A percentile compares a stretch with the other conserved stretches of the same genome.
These are phyloP conservation scores for Sycophila sp. DNA, from an alignment of 1,140 invertebrate genomes.

Conservation along the genomic window DNA sequence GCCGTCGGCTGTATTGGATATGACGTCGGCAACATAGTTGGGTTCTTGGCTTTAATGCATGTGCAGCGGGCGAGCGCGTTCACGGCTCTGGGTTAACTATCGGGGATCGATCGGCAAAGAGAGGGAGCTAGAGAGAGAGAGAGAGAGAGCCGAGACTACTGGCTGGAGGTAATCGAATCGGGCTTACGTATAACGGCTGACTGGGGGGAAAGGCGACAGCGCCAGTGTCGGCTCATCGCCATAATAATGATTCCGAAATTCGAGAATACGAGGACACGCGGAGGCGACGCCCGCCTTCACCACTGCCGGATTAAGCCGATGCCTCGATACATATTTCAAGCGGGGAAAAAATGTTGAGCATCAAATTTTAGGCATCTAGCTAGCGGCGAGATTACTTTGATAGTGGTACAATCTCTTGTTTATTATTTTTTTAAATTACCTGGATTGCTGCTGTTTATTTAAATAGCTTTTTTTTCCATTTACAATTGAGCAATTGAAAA, in stretches of 20 bases:
- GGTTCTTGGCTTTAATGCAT: conserved; percentile 63
- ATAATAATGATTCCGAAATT: conserved; percentile 32
- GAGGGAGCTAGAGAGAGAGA: conserved; percentile 15
- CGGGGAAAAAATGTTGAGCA: no score
- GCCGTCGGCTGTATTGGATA: conserved; percentile 60
- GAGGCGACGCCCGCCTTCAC: not conserved
- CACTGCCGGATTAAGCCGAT: conserved; percentile 2
- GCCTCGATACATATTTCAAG: conserved; percentile 23
- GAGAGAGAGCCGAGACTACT: conserved; percentile 6
- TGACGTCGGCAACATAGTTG: conserved; percentile 61
- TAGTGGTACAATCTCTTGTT: no score
- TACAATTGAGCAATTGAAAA: no score
- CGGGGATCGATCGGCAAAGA: conserved; percentile 37
- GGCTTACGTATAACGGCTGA: conserved; percentile 9
- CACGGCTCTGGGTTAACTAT: conserved; percentile 40
- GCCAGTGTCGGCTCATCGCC: conserved; percentile 3
- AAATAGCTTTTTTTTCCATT: no score
- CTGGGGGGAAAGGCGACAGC: not conserved
- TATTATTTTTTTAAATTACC: no score
- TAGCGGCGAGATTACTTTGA: no score
- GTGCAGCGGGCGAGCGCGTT: conserved; percentile 50
- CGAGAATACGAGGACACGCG: conserved; percentile 32
- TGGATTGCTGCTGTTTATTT: no score
- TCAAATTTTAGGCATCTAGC: no score
- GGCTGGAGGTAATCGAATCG: conserved; percentile 34